Evolutionary conservation across 2,113 vertebrate species (phyloP).

Genomic region (Sitta europaea): DNA sequence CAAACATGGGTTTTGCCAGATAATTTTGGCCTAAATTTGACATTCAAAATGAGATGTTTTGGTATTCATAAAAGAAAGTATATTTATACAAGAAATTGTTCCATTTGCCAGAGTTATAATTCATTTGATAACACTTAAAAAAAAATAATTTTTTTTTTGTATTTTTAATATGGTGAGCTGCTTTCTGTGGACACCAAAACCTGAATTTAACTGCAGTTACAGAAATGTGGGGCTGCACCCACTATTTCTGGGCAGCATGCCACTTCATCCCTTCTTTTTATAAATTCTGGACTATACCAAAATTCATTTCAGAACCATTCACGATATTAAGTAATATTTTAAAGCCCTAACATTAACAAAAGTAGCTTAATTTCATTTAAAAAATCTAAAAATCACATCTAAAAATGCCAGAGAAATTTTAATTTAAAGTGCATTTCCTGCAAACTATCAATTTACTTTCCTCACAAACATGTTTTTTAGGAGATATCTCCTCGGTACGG

Average conservation of each 20-base stretch:
- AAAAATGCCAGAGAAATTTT: background rate
- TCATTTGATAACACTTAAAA: accelerated
- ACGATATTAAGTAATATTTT: background rate
- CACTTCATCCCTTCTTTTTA: background rate
- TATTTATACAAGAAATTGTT: background rate
- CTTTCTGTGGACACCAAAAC: background rate
- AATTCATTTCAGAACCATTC: background rate
- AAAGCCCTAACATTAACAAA: background rate
- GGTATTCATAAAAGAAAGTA: background rate
- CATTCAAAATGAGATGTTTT: background rate
- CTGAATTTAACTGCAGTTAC: background rate
- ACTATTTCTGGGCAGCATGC: background rate
- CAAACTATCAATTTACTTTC: background rate
- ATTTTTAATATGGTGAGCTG: background rate
- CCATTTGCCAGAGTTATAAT: background rate
- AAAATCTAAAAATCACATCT: no score
- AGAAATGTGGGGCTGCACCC: background rate
- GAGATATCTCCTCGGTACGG: background rate
- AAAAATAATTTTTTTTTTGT: background rate
- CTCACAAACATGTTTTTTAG: background rate
- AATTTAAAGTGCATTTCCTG: background rate
- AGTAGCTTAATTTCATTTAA: background rate
- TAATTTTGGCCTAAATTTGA: background rate
- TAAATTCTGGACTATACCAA: background rate
- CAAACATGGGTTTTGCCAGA: background rate